phyloP scores from a whole-genome alignment of 2,113 vertebrate genomes.

The Anguilla japonica region DNA sequence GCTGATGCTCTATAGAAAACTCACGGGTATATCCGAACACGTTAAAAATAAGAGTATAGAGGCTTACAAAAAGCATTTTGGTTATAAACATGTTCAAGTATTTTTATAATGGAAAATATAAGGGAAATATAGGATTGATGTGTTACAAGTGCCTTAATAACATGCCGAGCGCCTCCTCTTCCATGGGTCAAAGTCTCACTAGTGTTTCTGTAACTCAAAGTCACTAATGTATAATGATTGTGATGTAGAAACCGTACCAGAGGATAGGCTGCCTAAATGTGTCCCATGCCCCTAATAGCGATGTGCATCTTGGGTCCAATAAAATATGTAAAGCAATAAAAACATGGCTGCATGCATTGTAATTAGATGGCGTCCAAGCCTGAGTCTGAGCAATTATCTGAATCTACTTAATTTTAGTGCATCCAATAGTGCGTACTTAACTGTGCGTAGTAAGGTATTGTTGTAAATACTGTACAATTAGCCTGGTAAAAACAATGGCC shows the following conservation, averaged over 20 bases:
- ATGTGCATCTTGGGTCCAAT: not conserved
- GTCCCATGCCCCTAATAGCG: not conserved
- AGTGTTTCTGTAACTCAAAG: constrained; percentile 51
- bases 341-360: not conserved
- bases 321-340: not conserved
- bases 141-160: constrained; percentile 22
- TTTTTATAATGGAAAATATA: too few relatives aligned
- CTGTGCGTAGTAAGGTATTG: not conserved
- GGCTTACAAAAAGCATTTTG: too few relatives aligned
- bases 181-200: constrained; percentile 59
- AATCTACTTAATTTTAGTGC: not conserved
- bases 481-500: not conserved
- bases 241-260: constrained; percentile 33
- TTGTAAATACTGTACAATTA: constrained; percentile 4
- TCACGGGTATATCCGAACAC: not conserved
- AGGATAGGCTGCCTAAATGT: not conserved
- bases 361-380: not conserved
- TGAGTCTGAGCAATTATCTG: not conserved
- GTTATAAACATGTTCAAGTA: not conserved
- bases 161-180: not conserved
- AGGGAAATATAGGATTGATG: too few relatives aligned
- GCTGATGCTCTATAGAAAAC: not conserved
- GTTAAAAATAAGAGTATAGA: too few relatives aligned
- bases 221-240: constrained; percentile 65
- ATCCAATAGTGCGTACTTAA: not conserved